Evolutionary conservation across 2,113 vertebrate genomes (phyloP).

Genomic region (Erythrolamprus reginae): DNA sequence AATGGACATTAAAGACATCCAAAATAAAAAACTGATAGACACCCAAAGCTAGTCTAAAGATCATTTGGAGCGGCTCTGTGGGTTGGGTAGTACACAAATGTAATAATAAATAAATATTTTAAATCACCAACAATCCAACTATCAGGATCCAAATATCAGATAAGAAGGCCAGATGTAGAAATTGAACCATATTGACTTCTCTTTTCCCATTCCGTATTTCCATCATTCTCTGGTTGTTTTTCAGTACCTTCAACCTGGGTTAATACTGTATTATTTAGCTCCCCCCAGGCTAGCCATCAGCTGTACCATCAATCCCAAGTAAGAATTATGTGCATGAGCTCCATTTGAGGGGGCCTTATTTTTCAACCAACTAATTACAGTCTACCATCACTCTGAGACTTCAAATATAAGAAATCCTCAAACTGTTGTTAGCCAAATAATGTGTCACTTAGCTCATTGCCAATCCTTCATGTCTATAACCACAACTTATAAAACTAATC

Average conservation of each 20-base stretch:
- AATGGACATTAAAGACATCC: background rate
- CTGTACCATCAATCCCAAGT: background rate
- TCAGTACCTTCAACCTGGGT: background rate
- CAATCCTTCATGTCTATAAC: background rate
- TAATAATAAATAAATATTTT: background rate
- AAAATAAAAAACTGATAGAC: background rate
- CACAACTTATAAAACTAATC: background rate
- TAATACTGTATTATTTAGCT: background rate
- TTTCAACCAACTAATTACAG: background rate
- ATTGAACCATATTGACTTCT: background rate
- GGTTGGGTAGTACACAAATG: background rate
- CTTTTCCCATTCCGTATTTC: background rate
- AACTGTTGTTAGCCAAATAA: background rate
- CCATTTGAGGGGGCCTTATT: background rate
- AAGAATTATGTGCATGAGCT: background rate
- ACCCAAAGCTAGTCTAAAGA: background rate
- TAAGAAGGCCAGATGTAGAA: background rate
- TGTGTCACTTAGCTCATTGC: background rate
- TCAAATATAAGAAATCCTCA: background rate
- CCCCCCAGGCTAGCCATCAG: background rate
- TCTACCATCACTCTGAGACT: background rate
- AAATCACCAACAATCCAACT: background rate
- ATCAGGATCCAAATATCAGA: background rate
- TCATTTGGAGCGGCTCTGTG: background rate
- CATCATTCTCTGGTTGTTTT: background rate